Conservation (phyloP, 2,797 vertebrate species). For the Hydrolagus colliei region DNA sequence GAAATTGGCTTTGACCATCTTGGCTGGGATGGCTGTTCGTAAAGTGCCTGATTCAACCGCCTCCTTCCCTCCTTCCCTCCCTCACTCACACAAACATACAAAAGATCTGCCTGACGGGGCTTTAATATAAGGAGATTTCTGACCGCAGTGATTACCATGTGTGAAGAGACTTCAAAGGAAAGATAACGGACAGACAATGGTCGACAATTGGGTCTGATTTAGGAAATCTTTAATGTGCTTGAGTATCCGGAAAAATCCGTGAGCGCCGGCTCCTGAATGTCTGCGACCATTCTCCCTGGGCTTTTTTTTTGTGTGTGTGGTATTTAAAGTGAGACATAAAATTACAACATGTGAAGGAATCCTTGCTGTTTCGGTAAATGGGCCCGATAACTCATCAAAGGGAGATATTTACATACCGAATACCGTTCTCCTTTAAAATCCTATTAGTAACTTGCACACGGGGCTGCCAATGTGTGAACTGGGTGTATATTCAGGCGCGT, state of each 20-base stretch:
- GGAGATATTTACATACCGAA: slow-evolving; percentile 13
- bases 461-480: not conserved
- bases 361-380: slow-evolving; percentile 18
- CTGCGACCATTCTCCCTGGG: slow-evolving; percentile 40
- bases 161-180: slow-evolving; percentile 56
- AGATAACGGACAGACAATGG: slow-evolving; percentile 51
- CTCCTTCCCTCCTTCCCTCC: no score
- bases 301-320: not conserved
- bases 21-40: no score
- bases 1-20: slow-evolving; percentile 17
- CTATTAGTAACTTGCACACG: slow-evolving; percentile 16
- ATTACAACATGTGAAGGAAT: slow-evolving; percentile 15
- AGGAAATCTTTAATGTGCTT: slow-evolving; percentile 48
- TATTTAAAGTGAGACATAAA: not conserved
- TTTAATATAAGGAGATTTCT: slow-evolving; percentile 26
- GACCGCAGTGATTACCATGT: slow-evolving; percentile 46
- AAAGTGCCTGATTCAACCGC: no score
- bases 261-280: slow-evolving; percentile 52
- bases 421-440: not conserved
- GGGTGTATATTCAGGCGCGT: not conserved
- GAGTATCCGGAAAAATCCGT: slow-evolving; percentile 46
- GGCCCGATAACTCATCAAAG: slow-evolving; percentile 27
- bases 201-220: slow-evolving; percentile 50
- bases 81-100: not conserved
- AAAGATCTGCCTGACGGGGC: not conserved